Conservation (phyloP, 2,888 invertebrate species). For the Lottia scabra region DNA sequence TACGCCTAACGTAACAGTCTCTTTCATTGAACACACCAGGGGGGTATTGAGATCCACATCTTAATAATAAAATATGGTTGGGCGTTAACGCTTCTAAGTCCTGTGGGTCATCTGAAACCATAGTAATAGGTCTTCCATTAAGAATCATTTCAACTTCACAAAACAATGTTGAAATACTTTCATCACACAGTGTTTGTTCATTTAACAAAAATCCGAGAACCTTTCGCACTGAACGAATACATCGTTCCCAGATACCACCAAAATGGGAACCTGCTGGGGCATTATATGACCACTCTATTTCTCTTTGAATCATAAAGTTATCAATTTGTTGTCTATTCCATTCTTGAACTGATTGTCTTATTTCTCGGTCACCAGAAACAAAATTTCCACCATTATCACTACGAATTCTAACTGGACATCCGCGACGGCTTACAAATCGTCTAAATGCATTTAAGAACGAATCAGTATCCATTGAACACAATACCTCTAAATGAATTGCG, state of each 20-base stretch:
- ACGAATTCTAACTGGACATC: constrained; percentile 12
- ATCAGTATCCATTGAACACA: not conserved
- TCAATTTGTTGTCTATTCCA: constrained; percentile 17
- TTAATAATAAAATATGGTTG: constrained; percentile 54
- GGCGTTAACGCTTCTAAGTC: constrained; percentile 39
- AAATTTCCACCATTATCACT: constrained; percentile 27
- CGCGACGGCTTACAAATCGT: constrained; percentile 16
- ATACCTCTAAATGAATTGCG: not conserved
- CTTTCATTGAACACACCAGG: constrained; percentile 16
- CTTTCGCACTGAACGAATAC: constrained; percentile 31
- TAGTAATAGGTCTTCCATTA: constrained; percentile 29
- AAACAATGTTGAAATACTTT: constrained; percentile 29
- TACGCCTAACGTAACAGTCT: not conserved
- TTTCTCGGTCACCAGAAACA: constrained; percentile 18
- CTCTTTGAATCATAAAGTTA: constrained; percentile 13
- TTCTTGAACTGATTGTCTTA: constrained; percentile 9
- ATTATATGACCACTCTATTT: constrained; percentile 23
- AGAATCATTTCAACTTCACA: constrained; percentile 27
- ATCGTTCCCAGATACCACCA: constrained; percentile 32
- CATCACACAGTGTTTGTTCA: not conserved
- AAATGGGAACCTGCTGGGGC: constrained; percentile 24
- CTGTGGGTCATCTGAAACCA: constrained; percentile 20
- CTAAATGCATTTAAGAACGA: constrained; percentile 22
- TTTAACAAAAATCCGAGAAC: constrained; percentile 26
- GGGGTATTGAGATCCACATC: constrained; percentile 8